Evolutionary conservation across 2,113 vertebrate genomes (phyloP).

Genomic region (Seriola aureovittata): DNA sequence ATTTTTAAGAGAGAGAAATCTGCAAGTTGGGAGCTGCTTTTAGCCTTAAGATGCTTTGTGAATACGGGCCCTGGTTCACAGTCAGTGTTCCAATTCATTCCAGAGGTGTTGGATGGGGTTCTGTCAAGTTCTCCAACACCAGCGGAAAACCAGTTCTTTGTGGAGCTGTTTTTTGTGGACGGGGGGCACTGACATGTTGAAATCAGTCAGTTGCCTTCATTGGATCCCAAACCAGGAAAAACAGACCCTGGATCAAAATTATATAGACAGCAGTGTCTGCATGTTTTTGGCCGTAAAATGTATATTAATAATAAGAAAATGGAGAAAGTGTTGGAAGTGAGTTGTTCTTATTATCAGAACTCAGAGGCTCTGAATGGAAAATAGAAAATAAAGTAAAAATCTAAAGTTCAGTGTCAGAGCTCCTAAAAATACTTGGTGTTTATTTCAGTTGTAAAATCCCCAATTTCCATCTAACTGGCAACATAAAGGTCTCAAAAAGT

Average conservation of each 20-base stretch:
- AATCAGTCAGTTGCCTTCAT: not conserved
- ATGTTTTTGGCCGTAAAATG: too few species aligned
- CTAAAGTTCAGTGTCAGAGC: conserved; percentile 20
- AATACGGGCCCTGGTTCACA: too few species aligned
- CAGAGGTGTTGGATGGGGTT: too few species aligned
- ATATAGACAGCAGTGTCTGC: too few species aligned
- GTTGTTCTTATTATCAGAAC: not conserved
- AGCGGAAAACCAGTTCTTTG: too few species aligned
- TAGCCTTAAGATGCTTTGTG: too few species aligned
- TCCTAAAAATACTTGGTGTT: conserved; percentile 34
- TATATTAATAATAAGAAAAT: not conserved
- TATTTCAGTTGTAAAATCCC: conserved; percentile 21
- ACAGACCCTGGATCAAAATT: not conserved
- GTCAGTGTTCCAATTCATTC: too few species aligned
- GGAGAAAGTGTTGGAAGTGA: not conserved
- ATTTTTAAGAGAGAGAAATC: too few species aligned
- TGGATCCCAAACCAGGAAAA: not conserved
- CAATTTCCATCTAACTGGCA: conserved; percentile 44
- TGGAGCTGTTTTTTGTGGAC: too few species aligned
- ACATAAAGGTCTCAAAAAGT: conserved; percentile 47
- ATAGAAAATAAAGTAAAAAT: conserved; percentile 1
- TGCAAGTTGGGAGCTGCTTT: too few species aligned
- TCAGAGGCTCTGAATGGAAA: conserved; percentile 12
- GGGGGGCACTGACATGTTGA: too few species aligned
- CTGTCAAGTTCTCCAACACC: too few species aligned